These are phyloP conservation scores for Isaurus tuberculatus DNA, from an alignment of 92 coral and sea anemone species.

Conservation along the genomic window DNA sequence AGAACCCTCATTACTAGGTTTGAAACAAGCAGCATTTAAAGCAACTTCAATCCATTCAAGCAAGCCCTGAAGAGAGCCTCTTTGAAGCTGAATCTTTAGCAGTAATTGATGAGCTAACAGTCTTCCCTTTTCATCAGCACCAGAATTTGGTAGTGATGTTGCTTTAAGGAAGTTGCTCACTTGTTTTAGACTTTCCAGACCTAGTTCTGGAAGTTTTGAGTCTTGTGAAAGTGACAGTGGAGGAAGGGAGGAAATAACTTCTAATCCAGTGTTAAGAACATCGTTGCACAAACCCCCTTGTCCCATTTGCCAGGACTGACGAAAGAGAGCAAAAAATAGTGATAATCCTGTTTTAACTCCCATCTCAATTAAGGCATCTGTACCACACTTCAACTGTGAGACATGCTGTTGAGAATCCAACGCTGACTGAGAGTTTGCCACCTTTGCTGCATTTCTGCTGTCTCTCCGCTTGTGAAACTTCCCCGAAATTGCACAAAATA, in stretches of 20 bases:
- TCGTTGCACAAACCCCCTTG: conserved; percentile 80
- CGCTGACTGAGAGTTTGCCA: conserved; percentile 42
- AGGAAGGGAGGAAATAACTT: conserved; percentile 78
- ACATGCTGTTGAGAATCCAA: conserved; percentile 42
- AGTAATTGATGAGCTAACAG: conserved; percentile 75
- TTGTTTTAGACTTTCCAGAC: conserved; percentile 71
- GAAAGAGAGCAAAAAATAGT: conserved; percentile 74
- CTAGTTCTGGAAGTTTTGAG: conserved; percentile 79
- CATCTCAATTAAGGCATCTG: conserved; percentile 76
- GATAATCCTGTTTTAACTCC: conserved; percentile 87
- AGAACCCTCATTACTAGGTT: conserved; percentile 7
- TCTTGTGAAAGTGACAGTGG: conserved; percentile 78
- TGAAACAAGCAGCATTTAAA: conserved; percentile 48
- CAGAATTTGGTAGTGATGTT: conserved; percentile 58
- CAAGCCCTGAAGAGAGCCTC: conserved; percentile 75
- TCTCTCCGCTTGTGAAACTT: conserved; percentile 74
- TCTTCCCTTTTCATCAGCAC: conserved; percentile 74
- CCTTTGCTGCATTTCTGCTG: conserved; percentile 7
- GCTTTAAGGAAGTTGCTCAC: conserved; percentile 69
- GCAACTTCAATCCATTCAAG: conserved; percentile 84
- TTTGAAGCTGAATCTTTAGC: conserved; percentile 60
- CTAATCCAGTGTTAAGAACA: conserved; percentile 73
- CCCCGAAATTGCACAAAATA: conserved; percentile 79
- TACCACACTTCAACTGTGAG: conserved; percentile 59
- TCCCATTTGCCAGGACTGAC: conserved; percentile 80